A percentile compares a stretch with the other conserved stretches of the same genome.
These are phyloP conservation scores for Biston stratarius DNA, from an alignment of 2,888 invertebrate genomes.

Conservation along the genomic window DNA sequence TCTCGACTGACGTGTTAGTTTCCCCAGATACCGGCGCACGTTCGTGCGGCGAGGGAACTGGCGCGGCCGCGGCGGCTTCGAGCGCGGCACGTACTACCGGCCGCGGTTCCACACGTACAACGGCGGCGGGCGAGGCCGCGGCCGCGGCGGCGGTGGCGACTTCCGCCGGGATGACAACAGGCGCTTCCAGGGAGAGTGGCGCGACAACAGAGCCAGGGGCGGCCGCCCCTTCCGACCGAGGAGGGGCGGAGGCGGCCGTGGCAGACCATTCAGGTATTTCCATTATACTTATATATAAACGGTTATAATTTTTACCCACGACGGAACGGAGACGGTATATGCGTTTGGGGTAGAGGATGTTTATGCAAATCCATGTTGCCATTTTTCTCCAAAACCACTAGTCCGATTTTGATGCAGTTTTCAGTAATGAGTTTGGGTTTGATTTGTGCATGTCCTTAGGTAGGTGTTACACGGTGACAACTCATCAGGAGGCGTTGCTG, in stretches of 20 bases:
- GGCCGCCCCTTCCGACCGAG: constrained; percentile 76
- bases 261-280: constrained; percentile 81
- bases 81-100: constrained; percentile 92
- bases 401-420: too few relatives aligned
- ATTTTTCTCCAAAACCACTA: too few relatives aligned
- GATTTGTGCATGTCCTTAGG: too few relatives aligned
- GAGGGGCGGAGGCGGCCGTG: constrained; percentile 74
- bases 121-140: constrained; percentile 83
- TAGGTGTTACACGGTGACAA: too few relatives aligned
- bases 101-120: constrained; percentile 91
- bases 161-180: constrained; percentile 74
- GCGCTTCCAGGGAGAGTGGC: constrained; percentile 67
- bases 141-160: constrained; percentile 77
- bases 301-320: too few relatives aligned
- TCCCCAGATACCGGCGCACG: constrained; percentile 55
- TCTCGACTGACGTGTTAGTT: neutral
- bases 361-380: too few relatives aligned
- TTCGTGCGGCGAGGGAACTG: constrained; percentile 82
- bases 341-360: too few relatives aligned
- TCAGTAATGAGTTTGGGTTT: too few relatives aligned
- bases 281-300: too few relatives aligned
- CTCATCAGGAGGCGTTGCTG: too few relatives aligned
- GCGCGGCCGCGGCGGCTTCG: constrained; percentile 87
- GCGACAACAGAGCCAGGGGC: constrained; percentile 71
- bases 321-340: too few relatives aligned